These are phyloP conservation scores for Pseudorhombus dupliciocellatus DNA, from an alignment of 2,113 vertebrate species.

Conservation along the genomic window DNA sequence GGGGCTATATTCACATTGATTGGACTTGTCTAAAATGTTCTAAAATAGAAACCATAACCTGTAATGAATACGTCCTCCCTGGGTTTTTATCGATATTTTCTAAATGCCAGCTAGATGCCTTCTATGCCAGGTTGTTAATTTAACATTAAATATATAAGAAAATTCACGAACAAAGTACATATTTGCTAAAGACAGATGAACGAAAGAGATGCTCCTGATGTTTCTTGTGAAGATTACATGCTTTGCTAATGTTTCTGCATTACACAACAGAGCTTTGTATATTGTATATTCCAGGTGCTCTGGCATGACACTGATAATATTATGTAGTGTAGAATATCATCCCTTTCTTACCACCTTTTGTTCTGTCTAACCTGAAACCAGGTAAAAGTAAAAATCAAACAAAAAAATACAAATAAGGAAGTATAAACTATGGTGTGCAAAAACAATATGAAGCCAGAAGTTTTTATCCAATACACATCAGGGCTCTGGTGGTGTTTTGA, in stretches of 20 bases:
- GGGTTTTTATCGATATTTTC: not conserved
- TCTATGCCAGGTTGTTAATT: no score
- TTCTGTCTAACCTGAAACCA: not conserved
- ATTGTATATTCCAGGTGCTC: no score
- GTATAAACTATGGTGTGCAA: not conserved
- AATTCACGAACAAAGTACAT: not conserved
- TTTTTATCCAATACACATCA: not conserved
- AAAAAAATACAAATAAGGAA: not conserved
- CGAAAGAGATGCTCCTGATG: no score
- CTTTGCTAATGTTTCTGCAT: no score
- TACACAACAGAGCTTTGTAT: no score
- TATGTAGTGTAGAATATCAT: no score
- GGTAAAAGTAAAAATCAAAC: no score
- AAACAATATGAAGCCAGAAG: not conserved
- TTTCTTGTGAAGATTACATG: no score
- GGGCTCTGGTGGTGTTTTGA: not conserved
- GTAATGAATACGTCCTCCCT: not conserved
- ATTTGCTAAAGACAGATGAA: no score
- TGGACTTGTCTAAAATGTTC: conserved; percentile 13
- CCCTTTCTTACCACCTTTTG: no score
- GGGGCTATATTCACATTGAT: not conserved
- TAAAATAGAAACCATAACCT: not conserved
- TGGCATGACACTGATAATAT: no score
- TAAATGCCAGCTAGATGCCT: not conserved
- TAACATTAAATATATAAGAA: not conserved